Evolutionary conservation across 2,113 vertebrate genomes (phyloP).

Genomic region (Cinclus mexicanus): DNA sequence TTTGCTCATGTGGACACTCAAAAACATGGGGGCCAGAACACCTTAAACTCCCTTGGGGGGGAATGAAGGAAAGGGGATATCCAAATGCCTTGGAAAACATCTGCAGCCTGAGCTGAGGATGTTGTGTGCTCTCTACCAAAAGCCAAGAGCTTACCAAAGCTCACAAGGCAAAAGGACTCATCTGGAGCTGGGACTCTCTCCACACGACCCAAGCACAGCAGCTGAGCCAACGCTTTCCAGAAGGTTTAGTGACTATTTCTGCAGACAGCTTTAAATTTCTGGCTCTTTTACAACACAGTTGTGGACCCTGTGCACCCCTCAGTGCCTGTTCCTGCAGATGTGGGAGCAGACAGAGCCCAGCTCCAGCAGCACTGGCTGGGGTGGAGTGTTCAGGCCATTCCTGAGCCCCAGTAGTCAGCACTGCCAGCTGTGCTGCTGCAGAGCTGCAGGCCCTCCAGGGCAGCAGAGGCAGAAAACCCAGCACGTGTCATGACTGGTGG

Average conservation of each 20-base stretch:
- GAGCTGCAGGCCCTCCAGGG: background rate
- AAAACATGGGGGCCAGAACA: fast-evolving
- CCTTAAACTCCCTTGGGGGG: background rate
- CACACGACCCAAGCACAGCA: background rate
- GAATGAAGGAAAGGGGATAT: background rate
- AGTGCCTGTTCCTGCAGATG: background rate
- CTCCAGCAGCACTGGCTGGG: background rate
- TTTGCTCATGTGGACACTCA: background rate
- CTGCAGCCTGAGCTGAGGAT: background rate
- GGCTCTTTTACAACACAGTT: background rate
- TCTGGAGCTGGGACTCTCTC: background rate
- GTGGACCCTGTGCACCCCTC: background rate
- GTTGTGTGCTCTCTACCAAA: background rate
- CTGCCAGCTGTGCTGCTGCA: background rate
- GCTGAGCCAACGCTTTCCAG: background rate
- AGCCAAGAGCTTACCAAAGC: background rate
- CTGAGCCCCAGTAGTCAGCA: background rate
- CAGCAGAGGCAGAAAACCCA: background rate
- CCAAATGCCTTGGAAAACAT: background rate
- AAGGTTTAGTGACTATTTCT: background rate
- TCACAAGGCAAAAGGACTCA: background rate
- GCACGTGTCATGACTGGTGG: background rate
- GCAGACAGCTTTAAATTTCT: background rate
- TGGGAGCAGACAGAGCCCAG: background rate
- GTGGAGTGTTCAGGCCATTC: background rate